Base-by-base conservation (phyloP, 92 coral and sea anemone species). In the Muricea muricata region DNA sequence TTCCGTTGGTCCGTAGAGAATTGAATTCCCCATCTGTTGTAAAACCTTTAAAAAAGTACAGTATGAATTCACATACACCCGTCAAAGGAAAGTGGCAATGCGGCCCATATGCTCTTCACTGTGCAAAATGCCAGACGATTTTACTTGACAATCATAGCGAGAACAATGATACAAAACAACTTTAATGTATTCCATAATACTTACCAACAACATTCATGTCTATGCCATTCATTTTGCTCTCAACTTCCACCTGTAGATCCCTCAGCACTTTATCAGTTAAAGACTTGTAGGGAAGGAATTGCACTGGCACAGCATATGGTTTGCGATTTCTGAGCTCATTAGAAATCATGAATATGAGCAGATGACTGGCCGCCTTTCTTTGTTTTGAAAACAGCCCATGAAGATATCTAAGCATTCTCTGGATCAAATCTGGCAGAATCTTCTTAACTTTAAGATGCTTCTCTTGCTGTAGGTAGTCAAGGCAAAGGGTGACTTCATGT, bases 281-380 rank as follows among this genome's bases (percentile, higher is more conserved):
- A 33, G 89, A 78, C 63, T 60, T 65, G 48, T 85, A 88, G 0
- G 87, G 33, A 0, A 91, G 67, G 57, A 91, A 85, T 33, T 75
- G 78, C 6, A 87, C 89, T 70, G 93, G 93, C n/a, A 91, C 11
- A 25, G 93, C 94, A 84, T 88, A 85, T 13, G 88, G 91, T 41
- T 91, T 91, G 2, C n/a, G 12, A 52, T 91, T 91, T 45, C 92
- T 74, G 8, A 46, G 32, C 46, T 91, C 90, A 80, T 84, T 88
- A 0, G 91, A 83, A 29, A 91, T 88, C 94, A 91, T 88, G 65
- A 91, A 88, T 2, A 91, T 75, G 41, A 91, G 15, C 14, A 91
- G 86, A 68, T 91, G 92, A 31, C 52, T 88, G 24, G 94, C 90
- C 23, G 83, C 91, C 15, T 42, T 18, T 46, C 94, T 77, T 69